Evolutionary conservation across 2,888 invertebrate genomes (phyloP).

Genomic region (Oxystoma pomonae): DNA sequence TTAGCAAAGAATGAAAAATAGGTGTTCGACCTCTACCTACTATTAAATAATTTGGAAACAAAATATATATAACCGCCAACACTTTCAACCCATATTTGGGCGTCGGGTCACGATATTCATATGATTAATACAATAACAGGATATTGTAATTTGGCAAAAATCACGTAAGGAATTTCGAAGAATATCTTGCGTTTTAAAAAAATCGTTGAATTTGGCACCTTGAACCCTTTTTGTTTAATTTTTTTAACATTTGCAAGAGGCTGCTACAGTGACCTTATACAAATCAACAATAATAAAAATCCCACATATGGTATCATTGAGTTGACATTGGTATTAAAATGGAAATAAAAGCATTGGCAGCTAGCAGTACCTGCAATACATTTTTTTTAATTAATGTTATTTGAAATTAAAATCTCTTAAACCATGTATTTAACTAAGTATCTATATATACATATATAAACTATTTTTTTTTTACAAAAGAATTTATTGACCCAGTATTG

Average conservation of each 20-base stretch:
- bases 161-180: not conserved
- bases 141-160: not conserved
- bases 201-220: not conserved
- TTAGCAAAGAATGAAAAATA: not conserved
- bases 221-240: not conserved
- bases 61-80: conserved; percentile 23
- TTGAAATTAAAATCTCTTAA: not conserved
- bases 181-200: too few species aligned
- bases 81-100: conserved; percentile 20
- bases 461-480: too few species aligned
- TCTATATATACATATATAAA: too few species aligned
- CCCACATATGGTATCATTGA: conserved; percentile 25
- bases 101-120: not conserved
- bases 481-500: not conserved
- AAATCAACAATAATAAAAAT: conserved; percentile 23
- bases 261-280: conserved; percentile 13
- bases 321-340: conserved; percentile 29
- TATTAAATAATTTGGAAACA: conserved; percentile 23
- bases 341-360: conserved; percentile 27
- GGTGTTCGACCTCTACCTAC: conserved; percentile 12
- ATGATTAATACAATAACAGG: conserved; percentile 19
- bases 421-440: not conserved
- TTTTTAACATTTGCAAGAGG: not conserved
- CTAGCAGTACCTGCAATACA: conserved; percentile 18
- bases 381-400: conserved; percentile 18